Evolutionary conservation across 2,797 vertebrate genomes (phyloP).

Genomic region (Tangara arthus): DNA sequence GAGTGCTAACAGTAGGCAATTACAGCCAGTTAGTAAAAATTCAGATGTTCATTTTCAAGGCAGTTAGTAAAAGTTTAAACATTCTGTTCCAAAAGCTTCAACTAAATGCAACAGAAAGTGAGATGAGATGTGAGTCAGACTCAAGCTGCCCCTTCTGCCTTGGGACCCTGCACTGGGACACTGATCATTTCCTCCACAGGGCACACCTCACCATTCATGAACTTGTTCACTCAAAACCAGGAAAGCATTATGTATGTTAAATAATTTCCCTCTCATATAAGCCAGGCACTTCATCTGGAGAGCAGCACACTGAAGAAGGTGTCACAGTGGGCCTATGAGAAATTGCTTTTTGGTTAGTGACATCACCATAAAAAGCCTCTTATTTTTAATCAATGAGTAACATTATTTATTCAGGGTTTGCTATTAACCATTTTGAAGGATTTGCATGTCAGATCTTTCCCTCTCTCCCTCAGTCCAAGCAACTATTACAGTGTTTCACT

Average conservation of each 20-base stretch:
- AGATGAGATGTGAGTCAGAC: not conserved
- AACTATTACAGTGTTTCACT: not conserved
- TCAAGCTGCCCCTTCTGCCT: not conserved
- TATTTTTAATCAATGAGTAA: not conserved
- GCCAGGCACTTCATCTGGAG: not conserved
- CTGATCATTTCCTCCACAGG: not conserved
- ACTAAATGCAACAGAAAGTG: not conserved
- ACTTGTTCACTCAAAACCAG: not conserved
- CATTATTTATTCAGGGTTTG: not conserved
- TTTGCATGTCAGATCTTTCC: not conserved
- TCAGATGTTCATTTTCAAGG: not conserved
- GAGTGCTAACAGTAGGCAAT: not conserved
- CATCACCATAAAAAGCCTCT: not conserved
- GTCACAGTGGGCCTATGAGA: not conserved
- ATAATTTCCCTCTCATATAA: not conserved
- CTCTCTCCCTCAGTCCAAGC: not conserved
- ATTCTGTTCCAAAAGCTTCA: not conserved
- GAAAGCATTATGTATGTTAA: constrained; percentile 1
- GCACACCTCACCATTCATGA: not conserved
- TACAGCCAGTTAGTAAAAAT: not conserved
- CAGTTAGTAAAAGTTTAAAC: not conserved
- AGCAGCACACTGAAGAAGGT: not conserved
- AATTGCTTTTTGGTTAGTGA: not conserved
- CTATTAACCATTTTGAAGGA: not conserved
- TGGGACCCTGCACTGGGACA: not conserved